These are phyloP conservation scores for Anabas testudineus DNA, from an alignment of 2,797 vertebrate genomes.

Conservation along the genomic window DNA sequence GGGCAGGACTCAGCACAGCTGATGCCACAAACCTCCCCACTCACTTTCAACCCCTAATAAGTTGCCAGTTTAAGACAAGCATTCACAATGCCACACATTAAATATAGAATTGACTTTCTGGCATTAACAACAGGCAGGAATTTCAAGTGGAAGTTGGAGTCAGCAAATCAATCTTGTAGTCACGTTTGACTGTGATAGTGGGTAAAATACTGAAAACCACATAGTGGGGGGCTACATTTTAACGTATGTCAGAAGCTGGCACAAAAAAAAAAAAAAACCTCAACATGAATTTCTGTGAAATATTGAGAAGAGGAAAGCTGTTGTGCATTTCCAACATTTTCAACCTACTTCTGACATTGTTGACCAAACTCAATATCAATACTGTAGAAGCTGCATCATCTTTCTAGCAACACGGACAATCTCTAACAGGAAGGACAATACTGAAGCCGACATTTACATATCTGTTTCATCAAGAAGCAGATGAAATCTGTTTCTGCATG, in stretches of 20 bases:
- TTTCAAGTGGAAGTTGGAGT: constrained; percentile 35
- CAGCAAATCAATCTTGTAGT: constrained; percentile 35
- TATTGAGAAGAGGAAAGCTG: not conserved
- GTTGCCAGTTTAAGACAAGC: constrained; percentile 10
- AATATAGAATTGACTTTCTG: constrained; percentile 16
- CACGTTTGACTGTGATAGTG: constrained; percentile 28
- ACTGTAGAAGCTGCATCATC: not conserved
- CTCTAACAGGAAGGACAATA: not conserved
- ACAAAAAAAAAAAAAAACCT: not conserved
- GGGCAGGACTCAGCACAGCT: not conserved
- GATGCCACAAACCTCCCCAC: not conserved
- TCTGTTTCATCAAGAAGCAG: constrained; percentile 2
- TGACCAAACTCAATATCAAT: constrained; percentile 1
- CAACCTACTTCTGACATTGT: not conserved
- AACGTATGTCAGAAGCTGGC: not conserved
- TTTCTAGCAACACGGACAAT: not conserved
- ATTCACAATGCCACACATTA: not conserved
- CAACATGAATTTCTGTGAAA: not conserved
- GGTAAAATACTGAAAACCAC: constrained; percentile 12
- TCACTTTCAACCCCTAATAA: not conserved
- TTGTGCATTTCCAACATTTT: not conserved
- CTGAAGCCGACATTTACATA: not conserved
- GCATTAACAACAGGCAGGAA: constrained; percentile 11
- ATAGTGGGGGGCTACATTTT: not conserved
- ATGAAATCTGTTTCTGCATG: not conserved